Percentiles rank a stretch among this genome's conserved stretches.
These are phyloP conservation scores for Pseudochromis fuscus DNA, from an alignment of 2,797 vertebrate genomes.

Conservation along the genomic window DNA sequence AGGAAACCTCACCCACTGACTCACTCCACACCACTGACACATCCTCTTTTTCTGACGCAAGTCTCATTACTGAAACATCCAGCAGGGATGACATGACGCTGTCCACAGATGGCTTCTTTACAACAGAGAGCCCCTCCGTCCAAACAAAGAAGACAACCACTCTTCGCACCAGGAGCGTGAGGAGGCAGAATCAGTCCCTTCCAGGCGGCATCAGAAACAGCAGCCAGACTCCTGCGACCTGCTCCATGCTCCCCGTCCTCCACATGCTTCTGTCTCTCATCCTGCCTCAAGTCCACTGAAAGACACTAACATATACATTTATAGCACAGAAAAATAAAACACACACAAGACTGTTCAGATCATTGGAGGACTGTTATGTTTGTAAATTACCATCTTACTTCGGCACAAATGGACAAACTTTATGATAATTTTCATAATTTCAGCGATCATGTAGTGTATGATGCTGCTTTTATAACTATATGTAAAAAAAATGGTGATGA, in stretches of 20 bases:
- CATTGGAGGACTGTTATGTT: conserved; percentile 7
- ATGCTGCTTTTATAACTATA: conserved; percentile 26
- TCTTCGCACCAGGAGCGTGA: conserved; percentile 83
- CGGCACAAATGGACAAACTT: conserved; percentile 1
- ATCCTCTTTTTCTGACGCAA: conserved; percentile 45
- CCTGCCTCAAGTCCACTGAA: conserved; percentile 55
- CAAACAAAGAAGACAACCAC: conserved; percentile 81
- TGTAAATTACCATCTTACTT: conserved; percentile 8
- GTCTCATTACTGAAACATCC: conserved; percentile 37
- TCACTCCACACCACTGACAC: conserved; percentile 23
- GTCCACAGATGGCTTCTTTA: conserved; percentile 53
- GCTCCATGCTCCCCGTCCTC: conserved; percentile 23
- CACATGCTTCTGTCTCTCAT: conserved; percentile 55
- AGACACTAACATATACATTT: conserved; percentile 12
- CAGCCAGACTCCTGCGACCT: conserved; percentile 1
- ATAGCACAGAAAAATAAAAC: conserved; percentile 55
- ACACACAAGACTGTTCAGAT: conserved; percentile 11
- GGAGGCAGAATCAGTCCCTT: conserved; percentile 77
- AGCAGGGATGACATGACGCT: conserved; percentile 32
- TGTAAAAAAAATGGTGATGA: background rate
- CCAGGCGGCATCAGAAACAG: conserved; percentile 49
- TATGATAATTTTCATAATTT: conserved; percentile 1
- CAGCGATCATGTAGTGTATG: conserved; percentile 8
- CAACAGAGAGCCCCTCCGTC: conserved; percentile 61
- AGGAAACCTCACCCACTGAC: conserved; percentile 35